Evolutionary conservation across 2,888 invertebrate species (phyloP).

Genomic region (Fabriciana adippe): DNA sequence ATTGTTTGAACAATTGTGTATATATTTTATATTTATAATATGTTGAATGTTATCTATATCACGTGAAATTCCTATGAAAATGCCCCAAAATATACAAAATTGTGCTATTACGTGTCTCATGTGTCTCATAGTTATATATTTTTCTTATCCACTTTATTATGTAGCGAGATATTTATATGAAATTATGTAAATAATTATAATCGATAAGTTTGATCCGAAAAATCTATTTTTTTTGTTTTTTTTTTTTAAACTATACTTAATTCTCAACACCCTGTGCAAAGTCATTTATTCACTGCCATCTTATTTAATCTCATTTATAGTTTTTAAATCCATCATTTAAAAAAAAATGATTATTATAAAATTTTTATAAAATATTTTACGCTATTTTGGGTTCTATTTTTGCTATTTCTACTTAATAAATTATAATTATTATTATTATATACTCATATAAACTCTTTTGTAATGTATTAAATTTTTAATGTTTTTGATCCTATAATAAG

Average conservation of each 20-base stretch:
- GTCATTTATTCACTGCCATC: slow-evolving; percentile 9
- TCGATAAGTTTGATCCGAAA: not conserved
- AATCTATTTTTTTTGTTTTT: not conserved
- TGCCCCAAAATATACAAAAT: slow-evolving; percentile 20
- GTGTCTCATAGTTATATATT: too few species aligned
- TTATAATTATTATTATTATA: too few species aligned
- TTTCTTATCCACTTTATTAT: too few species aligned
- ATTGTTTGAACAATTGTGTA: not conserved
- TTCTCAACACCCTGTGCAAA: not conserved
- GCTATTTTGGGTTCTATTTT: too few species aligned
- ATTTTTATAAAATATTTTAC: too few species aligned
- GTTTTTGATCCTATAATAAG: too few species aligned
- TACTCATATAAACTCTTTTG: too few species aligned
- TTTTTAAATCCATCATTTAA: not conserved
- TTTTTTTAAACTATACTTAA: not conserved
- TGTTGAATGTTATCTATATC: not conserved
- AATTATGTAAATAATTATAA: slow-evolving; percentile 3
- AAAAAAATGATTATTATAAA: too few species aligned
- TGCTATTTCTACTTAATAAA: too few species aligned
- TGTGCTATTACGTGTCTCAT: too few species aligned
- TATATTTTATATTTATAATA: not conserved
- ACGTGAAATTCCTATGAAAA: slow-evolving; percentile 1
- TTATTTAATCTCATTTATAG: slow-evolving; percentile 9
- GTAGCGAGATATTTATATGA: not conserved
- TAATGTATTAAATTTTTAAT: too few species aligned